Evolutionary conservation across 2,888 invertebrate genomes (phyloP).

Genomic region (Hypercompe scribonia): DNA sequence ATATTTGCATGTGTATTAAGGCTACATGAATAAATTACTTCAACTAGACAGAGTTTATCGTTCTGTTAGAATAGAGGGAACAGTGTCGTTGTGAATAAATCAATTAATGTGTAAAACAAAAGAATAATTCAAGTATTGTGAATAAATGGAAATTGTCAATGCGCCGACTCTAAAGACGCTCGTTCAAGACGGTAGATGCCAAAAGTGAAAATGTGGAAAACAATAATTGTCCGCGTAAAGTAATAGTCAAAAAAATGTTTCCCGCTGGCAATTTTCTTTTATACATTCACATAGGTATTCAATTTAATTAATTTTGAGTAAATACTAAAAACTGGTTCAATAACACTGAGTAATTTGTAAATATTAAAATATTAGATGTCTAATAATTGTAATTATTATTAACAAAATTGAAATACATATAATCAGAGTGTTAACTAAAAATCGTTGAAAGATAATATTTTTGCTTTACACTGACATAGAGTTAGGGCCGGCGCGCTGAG

Average conservation of each 20-base stretch:
- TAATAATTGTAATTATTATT: background rate
- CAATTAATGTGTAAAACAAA: background rate
- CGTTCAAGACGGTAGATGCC: background rate
- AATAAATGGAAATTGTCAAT: background rate
- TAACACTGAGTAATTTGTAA: too few relatives aligned
- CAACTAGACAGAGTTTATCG: background rate
- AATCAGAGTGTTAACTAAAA: background rate
- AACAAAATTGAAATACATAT: background rate
- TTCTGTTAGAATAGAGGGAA: background rate
- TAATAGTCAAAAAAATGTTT: too few relatives aligned
- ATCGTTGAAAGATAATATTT: background rate
- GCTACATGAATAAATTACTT: slow-evolving; percentile 15
- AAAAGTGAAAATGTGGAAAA: background rate
- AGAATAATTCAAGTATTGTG: background rate
- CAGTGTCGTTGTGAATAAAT: background rate
- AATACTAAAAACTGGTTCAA: too few relatives aligned
- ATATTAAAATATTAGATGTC: too few relatives aligned
- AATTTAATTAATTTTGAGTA: too few relatives aligned
- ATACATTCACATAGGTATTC: too few relatives aligned
- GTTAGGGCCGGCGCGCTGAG: background rate
- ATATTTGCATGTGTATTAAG: slow-evolving; percentile 35
- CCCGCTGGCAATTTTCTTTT: background rate
- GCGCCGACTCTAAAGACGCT: too few relatives aligned
- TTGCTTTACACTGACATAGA: background rate
- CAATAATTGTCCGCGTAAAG: too few relatives aligned